Evolutionary conservation across 2,888 invertebrate species (phyloP).

Genomic region (Limnephilus marmoratus): DNA sequence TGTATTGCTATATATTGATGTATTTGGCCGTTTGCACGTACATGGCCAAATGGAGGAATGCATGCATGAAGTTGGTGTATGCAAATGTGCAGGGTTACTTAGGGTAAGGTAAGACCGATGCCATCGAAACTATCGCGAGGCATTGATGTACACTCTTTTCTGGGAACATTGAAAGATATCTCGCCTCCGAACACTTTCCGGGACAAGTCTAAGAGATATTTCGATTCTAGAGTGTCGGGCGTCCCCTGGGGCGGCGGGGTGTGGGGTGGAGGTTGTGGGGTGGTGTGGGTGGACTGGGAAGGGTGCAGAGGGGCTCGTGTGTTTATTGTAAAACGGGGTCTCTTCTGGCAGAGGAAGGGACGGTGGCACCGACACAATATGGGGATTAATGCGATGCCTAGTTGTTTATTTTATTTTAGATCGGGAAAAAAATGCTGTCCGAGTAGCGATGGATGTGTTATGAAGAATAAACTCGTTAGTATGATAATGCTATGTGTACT

Average conservation of each 20-base stretch:
- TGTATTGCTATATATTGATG: neutral
- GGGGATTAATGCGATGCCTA: constrained; percentile 12
- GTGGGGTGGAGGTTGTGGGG: neutral
- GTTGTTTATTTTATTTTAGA: neutral
- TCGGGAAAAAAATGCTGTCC: neutral
- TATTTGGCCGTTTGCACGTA: neutral
- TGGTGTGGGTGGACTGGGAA: neutral
- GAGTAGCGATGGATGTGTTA: neutral
- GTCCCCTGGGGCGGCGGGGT: constrained; percentile 56
- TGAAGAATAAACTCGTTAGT: neutral
- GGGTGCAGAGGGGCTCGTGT: constrained; percentile 39
- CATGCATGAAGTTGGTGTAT: neutral
- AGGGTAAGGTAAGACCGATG: neutral
- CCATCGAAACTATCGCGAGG: constrained; percentile 21
- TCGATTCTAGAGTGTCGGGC: constrained; percentile 62
- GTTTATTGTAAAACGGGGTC: constrained; percentile 40
- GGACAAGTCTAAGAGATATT: constrained; percentile 56
- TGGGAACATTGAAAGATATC: constrained; percentile 59
- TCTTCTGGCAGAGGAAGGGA: constrained; percentile 13
- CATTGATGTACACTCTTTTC: constrained; percentile 43
- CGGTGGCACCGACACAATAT: constrained; percentile 6
- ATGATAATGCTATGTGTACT: neutral
- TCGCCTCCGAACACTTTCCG: constrained; percentile 44
- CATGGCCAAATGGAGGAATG: neutral
- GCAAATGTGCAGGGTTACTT: constrained; percentile 40